Evolutionary conservation across 2,113 vertebrate species (phyloP).

Genomic region (Loxodonta africana): DNA sequence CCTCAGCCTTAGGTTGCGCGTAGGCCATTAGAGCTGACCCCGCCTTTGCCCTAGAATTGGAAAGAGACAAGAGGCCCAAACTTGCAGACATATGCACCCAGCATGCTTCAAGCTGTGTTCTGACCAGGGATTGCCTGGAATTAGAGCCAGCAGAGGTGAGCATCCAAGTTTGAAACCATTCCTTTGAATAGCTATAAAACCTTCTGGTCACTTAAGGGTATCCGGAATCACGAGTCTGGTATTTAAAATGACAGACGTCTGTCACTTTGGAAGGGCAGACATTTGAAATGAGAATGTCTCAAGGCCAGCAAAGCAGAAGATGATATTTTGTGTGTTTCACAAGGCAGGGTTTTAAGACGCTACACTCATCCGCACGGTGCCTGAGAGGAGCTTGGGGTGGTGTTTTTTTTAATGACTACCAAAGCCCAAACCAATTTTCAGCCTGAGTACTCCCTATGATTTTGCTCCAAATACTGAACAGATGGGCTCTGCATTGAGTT

Average conservation of each 20-base stretch:
- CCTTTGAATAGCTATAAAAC: conserved; percentile 49
- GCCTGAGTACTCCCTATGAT: conserved; percentile 79
- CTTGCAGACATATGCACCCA: not conserved
- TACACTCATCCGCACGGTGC: not conserved
- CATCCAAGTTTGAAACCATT: conserved; percentile 50
- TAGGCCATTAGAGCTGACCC: not conserved
- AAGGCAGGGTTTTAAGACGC: conserved; percentile 53
- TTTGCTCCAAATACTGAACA: conserved; percentile 85
- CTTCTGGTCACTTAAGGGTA: conserved; percentile 31
- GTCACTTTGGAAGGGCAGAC: conserved; percentile 39
- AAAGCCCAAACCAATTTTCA: conserved; percentile 84
- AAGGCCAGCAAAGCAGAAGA: conserved; percentile 71
- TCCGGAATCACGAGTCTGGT: not conserved
- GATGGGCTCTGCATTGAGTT: conserved; percentile 81
- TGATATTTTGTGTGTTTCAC: conserved; percentile 50
- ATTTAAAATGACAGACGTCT: conserved; percentile 24
- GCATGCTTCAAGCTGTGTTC: not conserved
- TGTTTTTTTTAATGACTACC: conserved; percentile 73
- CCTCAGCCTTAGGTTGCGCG: not conserved
- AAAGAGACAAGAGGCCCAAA: not conserved
- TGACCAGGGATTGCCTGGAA: not conserved
- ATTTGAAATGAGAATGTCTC: conserved; percentile 66
- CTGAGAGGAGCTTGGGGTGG: not conserved
- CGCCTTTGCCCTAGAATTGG: not conserved
- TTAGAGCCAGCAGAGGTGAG: not conserved